These are phyloP conservation scores for Salpingus planirostris DNA, from an alignment of 2,888 invertebrate species.

Conservation along the genomic window DNA sequence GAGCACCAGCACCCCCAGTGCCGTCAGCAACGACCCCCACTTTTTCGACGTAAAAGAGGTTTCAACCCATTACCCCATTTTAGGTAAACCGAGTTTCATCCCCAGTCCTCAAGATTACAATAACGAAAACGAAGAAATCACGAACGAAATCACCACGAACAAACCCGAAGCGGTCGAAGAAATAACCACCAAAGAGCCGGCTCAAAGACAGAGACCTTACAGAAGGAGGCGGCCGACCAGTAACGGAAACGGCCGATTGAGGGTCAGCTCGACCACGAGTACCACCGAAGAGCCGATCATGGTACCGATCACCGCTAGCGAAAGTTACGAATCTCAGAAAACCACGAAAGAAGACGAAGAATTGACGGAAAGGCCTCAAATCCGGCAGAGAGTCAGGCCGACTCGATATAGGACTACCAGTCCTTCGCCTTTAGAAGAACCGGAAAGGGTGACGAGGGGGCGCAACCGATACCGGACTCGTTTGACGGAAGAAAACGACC, in stretches of 20 bases:
- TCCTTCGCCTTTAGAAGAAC: neutral
- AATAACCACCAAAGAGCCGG: conserved; percentile 12
- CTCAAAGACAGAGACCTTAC: conserved; percentile 12
- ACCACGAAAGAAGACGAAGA: too few relatives aligned
- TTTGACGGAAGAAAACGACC: conserved; percentile 1
- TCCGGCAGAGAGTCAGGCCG: conserved; percentile 18
- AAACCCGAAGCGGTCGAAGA: conserved; percentile 13
- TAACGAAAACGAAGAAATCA: conserved; percentile 17
- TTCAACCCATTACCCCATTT: conserved; percentile 40
- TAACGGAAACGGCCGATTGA: conserved; percentile 19
- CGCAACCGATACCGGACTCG: conserved; percentile 6
- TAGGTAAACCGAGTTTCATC: conserved; percentile 25
- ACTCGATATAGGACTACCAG: conserved; percentile 11
- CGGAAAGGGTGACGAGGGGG: conserved; percentile 4
- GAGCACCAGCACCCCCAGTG: conserved; percentile 19
- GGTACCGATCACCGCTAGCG: conserved; percentile 2
- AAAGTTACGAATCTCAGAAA: conserved; percentile 18
- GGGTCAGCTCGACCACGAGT: conserved; percentile 16
- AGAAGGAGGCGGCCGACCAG: conserved; percentile 17
- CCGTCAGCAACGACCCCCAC: too few relatives aligned
- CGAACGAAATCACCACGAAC: conserved; percentile 25
- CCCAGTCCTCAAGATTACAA: neutral
- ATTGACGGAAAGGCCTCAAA: conserved; percentile 21
- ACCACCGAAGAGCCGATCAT: conserved; percentile 15
- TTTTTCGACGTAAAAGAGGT: conserved; percentile 39